Percentiles rank a stretch among this genome's conserved stretches.
Evolutionary conservation across 1,140 invertebrate genomes (phyloP).

Genomic region (Ips nitidus): DNA sequence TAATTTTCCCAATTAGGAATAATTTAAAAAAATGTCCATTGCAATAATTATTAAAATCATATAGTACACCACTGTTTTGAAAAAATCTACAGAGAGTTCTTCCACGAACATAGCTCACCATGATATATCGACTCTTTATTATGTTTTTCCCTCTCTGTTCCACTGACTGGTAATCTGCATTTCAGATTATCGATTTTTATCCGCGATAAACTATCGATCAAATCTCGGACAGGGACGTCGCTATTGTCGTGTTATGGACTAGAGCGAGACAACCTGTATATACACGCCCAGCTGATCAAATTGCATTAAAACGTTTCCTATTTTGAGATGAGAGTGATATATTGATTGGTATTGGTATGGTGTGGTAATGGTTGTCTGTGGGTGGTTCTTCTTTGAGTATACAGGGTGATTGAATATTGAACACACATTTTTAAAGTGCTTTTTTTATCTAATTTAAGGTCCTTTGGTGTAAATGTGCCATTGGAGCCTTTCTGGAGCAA

Average conservation of each 20-base stretch:
- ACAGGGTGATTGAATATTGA: too few relatives aligned
- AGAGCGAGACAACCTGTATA: conserved; percentile 8
- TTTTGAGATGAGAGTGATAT: conserved; percentile 26
- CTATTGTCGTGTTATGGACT: not conserved
- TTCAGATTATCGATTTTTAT: conserved; percentile 37
- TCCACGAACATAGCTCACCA: conserved; percentile 19
- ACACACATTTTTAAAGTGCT: too few relatives aligned
- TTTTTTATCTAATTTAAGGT: too few relatives aligned
- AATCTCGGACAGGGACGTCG: conserved; percentile 8
- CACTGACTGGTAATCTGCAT: conserved; percentile 24
- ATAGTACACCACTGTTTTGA: not conserved
- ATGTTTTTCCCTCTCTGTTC: conserved; percentile 28
- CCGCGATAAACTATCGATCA: conserved; percentile 31
- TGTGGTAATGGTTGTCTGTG: not conserved
- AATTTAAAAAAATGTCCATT: too few relatives aligned
- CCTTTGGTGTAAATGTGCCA: too few relatives aligned
- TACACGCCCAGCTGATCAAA: conserved; percentile 23
- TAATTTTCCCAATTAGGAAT: too few relatives aligned
- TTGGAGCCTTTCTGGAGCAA: too few relatives aligned
- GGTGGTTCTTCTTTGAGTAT: not conserved
- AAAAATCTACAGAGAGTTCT: conserved; percentile 16
- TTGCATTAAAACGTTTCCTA: conserved; percentile 24
- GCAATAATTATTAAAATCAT: not conserved
- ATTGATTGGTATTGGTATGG: conserved; percentile 7
- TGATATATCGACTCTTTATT: conserved; percentile 31